These are phyloP conservation scores for Strigamia transsilvanica DNA, from an alignment of 2,888 invertebrate species.

Conservation along the genomic window DNA sequence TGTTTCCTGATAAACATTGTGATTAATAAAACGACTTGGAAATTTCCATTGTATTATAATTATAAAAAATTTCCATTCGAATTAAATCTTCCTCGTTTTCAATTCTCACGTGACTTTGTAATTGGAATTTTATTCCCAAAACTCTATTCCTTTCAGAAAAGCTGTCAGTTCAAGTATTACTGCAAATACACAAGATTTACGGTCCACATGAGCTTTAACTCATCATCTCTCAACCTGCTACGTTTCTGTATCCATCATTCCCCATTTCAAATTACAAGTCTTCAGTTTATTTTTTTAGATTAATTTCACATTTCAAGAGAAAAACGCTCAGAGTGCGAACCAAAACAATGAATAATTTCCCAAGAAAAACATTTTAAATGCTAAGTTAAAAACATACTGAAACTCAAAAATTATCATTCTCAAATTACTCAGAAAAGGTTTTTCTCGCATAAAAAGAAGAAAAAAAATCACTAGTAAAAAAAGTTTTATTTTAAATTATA, in stretches of 20 bases:
- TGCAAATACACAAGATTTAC: conserved; percentile 19
- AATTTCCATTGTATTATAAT: neutral
- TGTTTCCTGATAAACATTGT: neutral
- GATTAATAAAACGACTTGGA: conserved; percentile 9
- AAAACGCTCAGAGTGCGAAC: no score
- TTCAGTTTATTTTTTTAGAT: neutral
- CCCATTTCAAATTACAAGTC: conserved; percentile 19
- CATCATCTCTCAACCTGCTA: conserved; percentile 28
- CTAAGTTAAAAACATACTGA: no score
- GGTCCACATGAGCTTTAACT: neutral
- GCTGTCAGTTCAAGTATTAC: conserved; percentile 3
- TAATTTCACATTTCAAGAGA: neutral
- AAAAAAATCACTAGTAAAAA: no score
- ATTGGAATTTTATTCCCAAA: neutral
- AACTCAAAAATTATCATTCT: no score
- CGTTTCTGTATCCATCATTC: neutral
- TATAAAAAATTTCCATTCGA: neutral
- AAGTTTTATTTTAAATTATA: no score
- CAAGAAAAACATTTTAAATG: no score
- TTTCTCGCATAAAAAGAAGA: no score
- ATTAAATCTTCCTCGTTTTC: neutral
- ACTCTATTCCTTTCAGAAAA: neutral
- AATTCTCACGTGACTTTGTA: neutral
- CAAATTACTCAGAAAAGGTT: no score
- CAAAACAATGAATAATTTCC: no score